Conservation (phyloP, 2,113 vertebrate genomes). For the Tautogolabrus adspersus region DNA sequence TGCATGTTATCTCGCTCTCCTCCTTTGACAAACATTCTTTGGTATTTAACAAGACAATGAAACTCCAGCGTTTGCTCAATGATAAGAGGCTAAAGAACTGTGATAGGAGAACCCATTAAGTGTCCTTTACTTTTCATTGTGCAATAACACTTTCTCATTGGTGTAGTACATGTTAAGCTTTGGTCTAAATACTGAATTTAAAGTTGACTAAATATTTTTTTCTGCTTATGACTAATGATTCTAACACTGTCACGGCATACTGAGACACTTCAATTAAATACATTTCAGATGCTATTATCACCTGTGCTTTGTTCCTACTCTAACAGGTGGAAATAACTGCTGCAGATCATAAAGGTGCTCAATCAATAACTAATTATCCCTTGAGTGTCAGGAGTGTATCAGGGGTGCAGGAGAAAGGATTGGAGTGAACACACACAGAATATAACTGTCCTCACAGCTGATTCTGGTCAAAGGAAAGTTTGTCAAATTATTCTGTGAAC, state of each 20-base stretch:
- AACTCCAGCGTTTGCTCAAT: not conserved
- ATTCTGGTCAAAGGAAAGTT: no score
- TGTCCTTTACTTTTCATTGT: not conserved
- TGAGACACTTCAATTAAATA: not conserved
- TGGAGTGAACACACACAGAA: no score
- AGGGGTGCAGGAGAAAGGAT: conserved; percentile 6
- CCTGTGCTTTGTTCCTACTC: not conserved
- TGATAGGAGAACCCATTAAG: not conserved
- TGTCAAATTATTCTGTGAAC: no score
- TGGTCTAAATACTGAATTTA: not conserved
- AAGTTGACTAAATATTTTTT: no score
- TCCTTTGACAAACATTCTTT: conserved; percentile 65
- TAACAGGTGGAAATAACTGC: conserved; percentile 3
- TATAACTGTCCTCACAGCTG: no score
- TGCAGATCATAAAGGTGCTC: not conserved
- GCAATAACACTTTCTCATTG: not conserved
- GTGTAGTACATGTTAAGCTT: not conserved
- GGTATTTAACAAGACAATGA: conserved; percentile 8
- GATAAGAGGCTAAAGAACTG: conserved; percentile 32
- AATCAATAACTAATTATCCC: not conserved
- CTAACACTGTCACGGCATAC: not conserved
- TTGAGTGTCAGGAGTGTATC: not conserved
- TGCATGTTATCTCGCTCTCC: conserved; percentile 29
- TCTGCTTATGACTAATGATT: no score
- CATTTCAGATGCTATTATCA: not conserved